Base-by-base conservation (phyloP, 2,888 invertebrate species). In the Drosophila mayaguana region DNA sequence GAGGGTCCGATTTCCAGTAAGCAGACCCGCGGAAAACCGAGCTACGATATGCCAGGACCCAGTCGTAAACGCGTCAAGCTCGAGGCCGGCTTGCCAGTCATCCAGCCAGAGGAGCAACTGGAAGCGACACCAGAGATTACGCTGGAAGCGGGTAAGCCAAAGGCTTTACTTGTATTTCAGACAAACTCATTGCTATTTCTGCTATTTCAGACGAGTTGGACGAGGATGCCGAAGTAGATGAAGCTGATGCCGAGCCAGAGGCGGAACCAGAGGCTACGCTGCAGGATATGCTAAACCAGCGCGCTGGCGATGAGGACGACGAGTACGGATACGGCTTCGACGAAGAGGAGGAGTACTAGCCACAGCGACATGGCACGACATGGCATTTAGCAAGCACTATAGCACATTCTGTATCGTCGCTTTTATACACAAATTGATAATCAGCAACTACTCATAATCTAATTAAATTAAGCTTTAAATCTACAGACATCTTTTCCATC, bases 271-370 rank as follows among this genome's bases (percentile, higher is more conserved):
- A 94, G 83, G 88, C 94, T 66, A 95, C 95, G 0, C 91, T 95
- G 1, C 94, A 94, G 16, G 94, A 94, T 63, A 94, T 95, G 93
- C 88, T 95, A 40, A 95, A 95, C 80, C 94, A 94, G 64, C 94
- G 94, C 20, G 74, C 70, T 16, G 95, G 95, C 20, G 95, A 95
- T 20, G 95, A 95, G 16, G 95, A 95, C 34, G 95, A 95, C 25
- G 95, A 95, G 54, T 96, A 95, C 78, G 95, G 94, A 61, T 96
- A 95, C 80, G 95, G 94, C 46, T 95, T 95, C 74, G 96, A 96
- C 63, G 96, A 96, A 72, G 96, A 96, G 64, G 95, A 94, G 85
- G 94, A 94, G 90, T 94, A 93, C 63, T 84, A 85, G 32, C 14
- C 16, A 42, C 14, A 40, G 42, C n/a, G 5, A 12, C 18, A 50